A percentile compares a stretch with the other conserved stretches of the same genome.
phyloP scores from a whole-genome alignment of 2,113 vertebrate genomes.

The Atractosteus spatula region DNA sequence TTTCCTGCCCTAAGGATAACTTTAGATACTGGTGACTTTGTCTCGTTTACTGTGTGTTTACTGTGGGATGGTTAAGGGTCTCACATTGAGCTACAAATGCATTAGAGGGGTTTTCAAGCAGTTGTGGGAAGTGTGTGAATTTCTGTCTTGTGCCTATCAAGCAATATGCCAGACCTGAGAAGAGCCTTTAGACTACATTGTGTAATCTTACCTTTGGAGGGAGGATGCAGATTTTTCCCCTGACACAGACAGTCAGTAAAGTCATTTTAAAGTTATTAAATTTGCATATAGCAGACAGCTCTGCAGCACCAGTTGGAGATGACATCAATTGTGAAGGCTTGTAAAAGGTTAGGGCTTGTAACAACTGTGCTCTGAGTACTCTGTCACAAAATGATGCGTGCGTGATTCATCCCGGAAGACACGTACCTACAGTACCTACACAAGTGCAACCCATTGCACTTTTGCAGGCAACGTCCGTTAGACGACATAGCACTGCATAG shows the following conservation, averaged over 20 bases:
- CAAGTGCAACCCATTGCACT: not conserved
- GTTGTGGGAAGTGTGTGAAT: no score
- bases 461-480: not conserved
- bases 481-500: not conserved
- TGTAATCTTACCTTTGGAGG: no score
- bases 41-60: no score
- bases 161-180: no score
- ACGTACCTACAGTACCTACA: not conserved
- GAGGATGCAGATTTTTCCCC: not conserved
- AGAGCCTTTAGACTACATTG: no score
- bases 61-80: no score
- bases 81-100: no score
- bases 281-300: not conserved
- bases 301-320: not conserved
- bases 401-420: not conserved
- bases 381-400: no score
- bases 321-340: not conserved
- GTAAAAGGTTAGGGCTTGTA: not conserved
- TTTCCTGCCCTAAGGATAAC: no score
- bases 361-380: not conserved
- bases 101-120: no score
- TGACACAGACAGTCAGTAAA: not conserved
- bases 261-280: not conserved
- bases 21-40: no score
- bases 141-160: no score